These are phyloP conservation scores for Propithecus deckenii DNA, from an alignment of 2,797 vertebrate species.

Conservation along the genomic window DNA sequence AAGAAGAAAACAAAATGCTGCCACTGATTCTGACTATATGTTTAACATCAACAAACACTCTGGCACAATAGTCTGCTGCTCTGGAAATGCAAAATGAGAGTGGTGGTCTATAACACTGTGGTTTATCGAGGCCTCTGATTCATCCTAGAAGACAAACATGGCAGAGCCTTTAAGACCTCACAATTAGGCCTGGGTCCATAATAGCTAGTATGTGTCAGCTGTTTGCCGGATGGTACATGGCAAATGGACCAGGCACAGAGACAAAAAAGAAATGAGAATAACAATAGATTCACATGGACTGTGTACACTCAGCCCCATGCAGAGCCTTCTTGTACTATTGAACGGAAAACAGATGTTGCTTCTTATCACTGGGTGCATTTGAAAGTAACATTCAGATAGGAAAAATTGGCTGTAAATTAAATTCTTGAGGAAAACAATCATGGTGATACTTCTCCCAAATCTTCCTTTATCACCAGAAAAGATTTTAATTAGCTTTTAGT, in stretches of 20 bases:
- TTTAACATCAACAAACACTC: conserved; percentile 79
- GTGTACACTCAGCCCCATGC: conserved; percentile 87
- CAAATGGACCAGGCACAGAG: conserved; percentile 88
- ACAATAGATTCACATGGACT: conserved; percentile 87
- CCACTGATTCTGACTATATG: conserved; percentile 75
- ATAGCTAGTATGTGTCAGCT: conserved; percentile 89
- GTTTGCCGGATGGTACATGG: conserved; percentile 87
- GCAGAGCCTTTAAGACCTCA: conserved; percentile 81
- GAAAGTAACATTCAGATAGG: conserved; percentile 91
- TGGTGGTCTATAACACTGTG: conserved; percentile 28
- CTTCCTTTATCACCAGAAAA: conserved; percentile 86
- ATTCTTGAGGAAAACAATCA: conserved; percentile 87
- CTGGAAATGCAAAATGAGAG: conserved; percentile 70
- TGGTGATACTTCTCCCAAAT: conserved; percentile 82
- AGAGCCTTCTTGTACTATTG: conserved; percentile 88
- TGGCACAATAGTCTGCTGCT: conserved; percentile 67
- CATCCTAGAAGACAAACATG: conserved; percentile 79
- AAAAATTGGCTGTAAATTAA: conserved; percentile 87
- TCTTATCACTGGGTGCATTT: conserved; percentile 91
- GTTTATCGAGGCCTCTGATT: conserved; percentile 72
- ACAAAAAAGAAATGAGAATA: conserved; percentile 87
- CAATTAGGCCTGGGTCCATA: conserved; percentile 84
- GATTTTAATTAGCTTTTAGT: conserved; percentile 89
- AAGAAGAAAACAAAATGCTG: conserved; percentile 55
- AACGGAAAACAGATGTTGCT: conserved; percentile 96